These are phyloP conservation scores for Spheniscus humboldti DNA, from an alignment of 2,797 vertebrate species.

Conservation along the genomic window DNA sequence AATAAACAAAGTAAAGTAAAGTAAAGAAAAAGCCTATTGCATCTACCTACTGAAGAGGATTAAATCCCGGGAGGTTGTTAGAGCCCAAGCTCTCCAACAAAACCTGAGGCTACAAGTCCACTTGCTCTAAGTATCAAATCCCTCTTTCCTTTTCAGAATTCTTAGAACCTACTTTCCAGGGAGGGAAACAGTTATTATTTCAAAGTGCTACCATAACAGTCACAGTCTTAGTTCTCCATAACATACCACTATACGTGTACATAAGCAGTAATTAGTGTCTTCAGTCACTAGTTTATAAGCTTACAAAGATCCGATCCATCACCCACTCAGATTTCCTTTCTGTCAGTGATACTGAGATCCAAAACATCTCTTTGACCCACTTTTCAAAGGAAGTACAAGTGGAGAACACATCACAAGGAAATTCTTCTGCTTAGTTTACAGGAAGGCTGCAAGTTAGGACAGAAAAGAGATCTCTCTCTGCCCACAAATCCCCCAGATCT, in stretches of 20 bases:
- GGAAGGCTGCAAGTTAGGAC: not conserved
- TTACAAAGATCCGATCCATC: not conserved
- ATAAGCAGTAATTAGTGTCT: not conserved
- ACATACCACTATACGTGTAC: not conserved
- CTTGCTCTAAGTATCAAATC: not conserved
- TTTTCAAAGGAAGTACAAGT: not conserved
- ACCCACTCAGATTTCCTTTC: slow-evolving; percentile 4
- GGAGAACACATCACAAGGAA: not conserved
- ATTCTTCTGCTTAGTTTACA: slow-evolving; percentile 9
- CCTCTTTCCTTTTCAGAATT: not conserved
- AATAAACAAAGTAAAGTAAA: not conserved
- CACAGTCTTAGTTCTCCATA: not conserved
- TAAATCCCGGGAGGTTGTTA: not conserved
- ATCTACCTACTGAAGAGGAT: not conserved
- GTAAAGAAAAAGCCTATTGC: not conserved
- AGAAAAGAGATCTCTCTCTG: not conserved
- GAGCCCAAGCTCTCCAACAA: not conserved
- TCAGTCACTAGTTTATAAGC: not conserved
- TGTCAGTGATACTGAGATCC: not conserved
- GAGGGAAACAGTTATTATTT: not conserved
- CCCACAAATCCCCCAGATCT: not conserved
- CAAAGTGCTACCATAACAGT: not conserved
- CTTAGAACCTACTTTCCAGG: not conserved
- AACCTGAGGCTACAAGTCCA: not conserved
- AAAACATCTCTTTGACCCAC: slow-evolving; percentile 34